Evolutionary conservation across 2,888 invertebrate species (phyloP).

Genomic region (Drosophila dives): DNA sequence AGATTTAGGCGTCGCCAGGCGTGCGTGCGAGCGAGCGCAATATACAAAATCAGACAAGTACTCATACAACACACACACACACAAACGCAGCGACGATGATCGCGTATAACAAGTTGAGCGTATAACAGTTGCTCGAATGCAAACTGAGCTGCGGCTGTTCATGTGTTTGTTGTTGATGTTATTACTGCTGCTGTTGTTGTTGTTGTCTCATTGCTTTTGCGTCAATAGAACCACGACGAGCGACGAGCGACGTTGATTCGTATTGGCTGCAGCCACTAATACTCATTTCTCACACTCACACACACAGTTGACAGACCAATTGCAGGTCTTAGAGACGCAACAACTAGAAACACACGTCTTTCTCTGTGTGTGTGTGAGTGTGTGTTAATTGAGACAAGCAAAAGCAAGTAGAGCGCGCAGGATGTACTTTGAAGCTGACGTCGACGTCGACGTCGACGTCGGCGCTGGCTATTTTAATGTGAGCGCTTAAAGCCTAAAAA

Average conservation of each 20-base stretch:
- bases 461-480: constrained; percentile 30
- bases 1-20: constrained; percentile 5
- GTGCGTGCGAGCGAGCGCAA: constrained; percentile 58
- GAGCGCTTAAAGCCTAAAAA: constrained; percentile 25
- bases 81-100: constrained; percentile 33
- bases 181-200: constrained; percentile 27
- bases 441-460: constrained; percentile 13
- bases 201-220: constrained; percentile 70
- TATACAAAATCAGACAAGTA: constrained; percentile 64
- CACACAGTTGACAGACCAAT: constrained; percentile 76
- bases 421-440: constrained; percentile 45
- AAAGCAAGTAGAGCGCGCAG: constrained; percentile 52
- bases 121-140: constrained; percentile 71
- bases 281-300: constrained; percentile 75
- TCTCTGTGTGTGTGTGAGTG: background rate
- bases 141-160: constrained; percentile 46
- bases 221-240: constrained; percentile 72
- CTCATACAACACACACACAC: constrained; percentile 20
- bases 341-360: constrained; percentile 24
- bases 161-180: constrained; percentile 29
- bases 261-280: constrained; percentile 78
- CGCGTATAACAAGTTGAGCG: constrained; percentile 66
- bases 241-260: constrained; percentile 64
- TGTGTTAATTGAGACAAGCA: constrained; percentile 61
- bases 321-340: constrained; percentile 71